phyloP scores from a whole-genome alignment of 1,140 invertebrate genomes.

The Diuraphis noxia region DNA sequence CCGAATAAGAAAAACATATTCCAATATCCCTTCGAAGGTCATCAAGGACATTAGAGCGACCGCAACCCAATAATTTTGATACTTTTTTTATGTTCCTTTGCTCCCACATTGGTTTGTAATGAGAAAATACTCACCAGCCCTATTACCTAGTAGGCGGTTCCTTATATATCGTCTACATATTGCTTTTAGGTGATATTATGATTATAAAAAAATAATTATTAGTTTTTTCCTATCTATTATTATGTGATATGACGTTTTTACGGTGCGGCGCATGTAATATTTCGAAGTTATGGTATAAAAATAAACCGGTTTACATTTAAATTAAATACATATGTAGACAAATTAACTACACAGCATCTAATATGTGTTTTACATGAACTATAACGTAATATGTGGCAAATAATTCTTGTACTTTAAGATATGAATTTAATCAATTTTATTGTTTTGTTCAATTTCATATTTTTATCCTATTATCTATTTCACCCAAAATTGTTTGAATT shows the following conservation, averaged over 20 bases:
- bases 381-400: not conserved
- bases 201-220: constrained; percentile 49
- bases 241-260: constrained; percentile 34
- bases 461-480: not conserved
- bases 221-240: constrained; percentile 39
- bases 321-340: constrained; percentile 32
- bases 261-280: constrained; percentile 22
- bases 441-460: not conserved
- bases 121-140: constrained; percentile 43
- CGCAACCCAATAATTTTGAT: constrained; percentile 52
- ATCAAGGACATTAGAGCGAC: constrained; percentile 48
- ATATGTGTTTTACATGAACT: not conserved
- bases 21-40: constrained; percentile 49
- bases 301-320: constrained; percentile 31
- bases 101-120: constrained; percentile 48
- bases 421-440: not conserved
- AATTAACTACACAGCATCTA: constrained; percentile 29
- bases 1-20: constrained; percentile 4
- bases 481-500: not conserved
- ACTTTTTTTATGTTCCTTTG: constrained; percentile 40
- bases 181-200: constrained; percentile 47
- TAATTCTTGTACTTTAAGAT: not conserved
- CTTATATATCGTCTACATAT: constrained; percentile 24
- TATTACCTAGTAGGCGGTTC: constrained; percentile 49
- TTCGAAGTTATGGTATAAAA: constrained; percentile 18